phyloP scores from a whole-genome alignment of 1,140 invertebrate species.

The Euschistus heros region DNA sequence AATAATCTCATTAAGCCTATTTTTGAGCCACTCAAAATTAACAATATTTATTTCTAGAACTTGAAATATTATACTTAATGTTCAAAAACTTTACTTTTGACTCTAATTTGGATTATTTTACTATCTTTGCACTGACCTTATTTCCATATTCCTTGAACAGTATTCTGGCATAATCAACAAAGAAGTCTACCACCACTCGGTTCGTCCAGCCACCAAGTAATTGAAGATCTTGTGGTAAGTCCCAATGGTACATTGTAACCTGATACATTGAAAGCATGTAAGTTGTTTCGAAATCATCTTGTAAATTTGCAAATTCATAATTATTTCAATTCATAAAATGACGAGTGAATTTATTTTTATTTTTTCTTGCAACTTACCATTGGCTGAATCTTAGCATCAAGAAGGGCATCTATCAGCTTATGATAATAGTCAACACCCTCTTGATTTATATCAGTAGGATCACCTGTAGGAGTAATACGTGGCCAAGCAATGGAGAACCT shows the following conservation, averaged over 20 bases:
- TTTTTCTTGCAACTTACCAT: constrained; percentile 39
- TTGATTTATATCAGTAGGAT: constrained; percentile 42
- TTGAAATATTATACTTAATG: too few species aligned
- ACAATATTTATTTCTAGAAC: too few species aligned
- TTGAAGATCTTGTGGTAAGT: constrained; percentile 41
- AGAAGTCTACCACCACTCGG: constrained; percentile 43
- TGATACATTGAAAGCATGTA: constrained; percentile 11
- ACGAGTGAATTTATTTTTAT: neutral
- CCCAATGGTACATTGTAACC: constrained; percentile 45
- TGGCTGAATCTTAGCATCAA: constrained; percentile 40
- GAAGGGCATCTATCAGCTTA: constrained; percentile 38
- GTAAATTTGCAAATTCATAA: neutral
- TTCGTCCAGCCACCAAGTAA: constrained; percentile 51
- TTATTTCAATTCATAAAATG: neutral
- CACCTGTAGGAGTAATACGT: constrained; percentile 47
- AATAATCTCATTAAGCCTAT: too few species aligned
- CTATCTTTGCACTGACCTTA: constrained; percentile 31
- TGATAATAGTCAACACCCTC: constrained; percentile 44
- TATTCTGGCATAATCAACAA: constrained; percentile 41
- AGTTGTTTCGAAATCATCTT: neutral
- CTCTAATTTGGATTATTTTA: too few species aligned
- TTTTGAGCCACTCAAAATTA: too few species aligned
- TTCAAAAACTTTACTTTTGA: too few species aligned
- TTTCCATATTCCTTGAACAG: constrained; percentile 43
- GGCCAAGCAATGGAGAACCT: constrained; percentile 57